A percentile compares a stretch with the other conserved stretches of the same genome.
These are phyloP conservation scores for Pseudanteris insignis DNA, from an alignment of 2,888 invertebrate species.

Conservation along the genomic window DNA sequence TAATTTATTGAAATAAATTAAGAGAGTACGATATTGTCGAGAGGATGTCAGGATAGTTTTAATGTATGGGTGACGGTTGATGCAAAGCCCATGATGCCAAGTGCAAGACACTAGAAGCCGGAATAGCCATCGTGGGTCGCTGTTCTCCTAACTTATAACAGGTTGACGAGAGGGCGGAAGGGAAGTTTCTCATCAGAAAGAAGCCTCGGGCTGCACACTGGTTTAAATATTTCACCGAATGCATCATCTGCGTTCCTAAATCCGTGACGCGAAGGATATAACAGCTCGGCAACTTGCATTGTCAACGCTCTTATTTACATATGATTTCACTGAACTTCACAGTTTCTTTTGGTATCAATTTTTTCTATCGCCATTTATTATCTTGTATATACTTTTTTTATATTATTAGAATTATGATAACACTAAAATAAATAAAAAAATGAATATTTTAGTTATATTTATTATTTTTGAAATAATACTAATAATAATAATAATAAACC, in stretches of 20 bases:
- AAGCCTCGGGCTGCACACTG: slow-evolving; percentile 54
- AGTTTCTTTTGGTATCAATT: too few species aligned
- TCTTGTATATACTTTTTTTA: too few species aligned
- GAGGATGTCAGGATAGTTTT: slow-evolving; percentile 25
- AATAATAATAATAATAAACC: too few species aligned
- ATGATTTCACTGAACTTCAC: too few species aligned
- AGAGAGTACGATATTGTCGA: too few species aligned
- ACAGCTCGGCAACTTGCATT: slow-evolving; percentile 18
- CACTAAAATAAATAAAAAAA: too few species aligned
- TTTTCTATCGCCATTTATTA: too few species aligned
- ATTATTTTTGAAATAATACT: too few species aligned
- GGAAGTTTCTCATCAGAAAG: slow-evolving; percentile 57
- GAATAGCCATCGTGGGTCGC: slow-evolving; percentile 41
- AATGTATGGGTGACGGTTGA: slow-evolving; percentile 35
- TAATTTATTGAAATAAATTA: too few species aligned
- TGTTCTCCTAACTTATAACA: slow-evolving; percentile 47
- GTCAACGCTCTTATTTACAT: slow-evolving; percentile 18
- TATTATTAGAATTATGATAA: too few species aligned
- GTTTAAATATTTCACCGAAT: slow-evolving; percentile 57
- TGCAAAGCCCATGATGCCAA: slow-evolving; percentile 30
- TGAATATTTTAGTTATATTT: too few species aligned
- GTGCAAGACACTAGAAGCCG: slow-evolving; percentile 32
- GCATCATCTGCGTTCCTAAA: slow-evolving; percentile 45
- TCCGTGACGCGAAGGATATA: slow-evolving; percentile 29
- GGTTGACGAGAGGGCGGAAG: slow-evolving; percentile 47